phyloP scores from a whole-genome alignment of 2,888 invertebrate species.

The Lochmaea capreae region DNA sequence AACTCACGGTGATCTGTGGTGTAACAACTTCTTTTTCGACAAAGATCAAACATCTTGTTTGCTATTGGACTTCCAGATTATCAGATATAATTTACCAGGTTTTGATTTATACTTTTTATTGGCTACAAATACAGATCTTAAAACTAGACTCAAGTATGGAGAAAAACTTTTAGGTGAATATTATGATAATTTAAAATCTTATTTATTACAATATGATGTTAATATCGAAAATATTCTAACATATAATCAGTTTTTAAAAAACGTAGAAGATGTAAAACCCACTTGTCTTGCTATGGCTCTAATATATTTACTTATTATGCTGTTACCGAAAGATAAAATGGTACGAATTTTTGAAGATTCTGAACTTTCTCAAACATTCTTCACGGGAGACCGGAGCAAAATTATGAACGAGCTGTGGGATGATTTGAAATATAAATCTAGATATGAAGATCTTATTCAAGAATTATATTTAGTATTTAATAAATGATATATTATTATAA shows the following conservation, averaged over 20 bases:
- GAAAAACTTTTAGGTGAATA: slow-evolving; percentile 48
- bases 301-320: slow-evolving; percentile 40
- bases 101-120: slow-evolving; percentile 69
- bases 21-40: slow-evolving; percentile 57
- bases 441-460: slow-evolving; percentile 27
- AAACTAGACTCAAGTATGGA: slow-evolving; percentile 45
- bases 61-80: slow-evolving; percentile 59
- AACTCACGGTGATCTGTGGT: slow-evolving; percentile 60
- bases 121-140: slow-evolving; percentile 47
- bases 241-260: slow-evolving; percentile 45
- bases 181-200: slow-evolving; percentile 46
- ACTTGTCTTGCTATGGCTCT: slow-evolving; percentile 43
- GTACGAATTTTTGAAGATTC: slow-evolving; percentile 43
- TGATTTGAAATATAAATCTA: slow-evolving; percentile 8
- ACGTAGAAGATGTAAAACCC: slow-evolving; percentile 47
- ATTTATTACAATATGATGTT: slow-evolving; percentile 45
- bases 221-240: slow-evolving; percentile 46
- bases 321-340: slow-evolving; percentile 45
- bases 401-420: slow-evolving; percentile 27
- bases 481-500: slow-evolving; percentile 3
- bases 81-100: slow-evolving; percentile 72
- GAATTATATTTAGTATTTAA: slow-evolving; percentile 19
- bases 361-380: slow-evolving; percentile 40
- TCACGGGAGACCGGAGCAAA: slow-evolving; percentile 44
- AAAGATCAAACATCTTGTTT: slow-evolving; percentile 50